These are phyloP conservation scores for Rhamnusium bicolor DNA, from an alignment of 2,888 invertebrate species.

Conservation along the genomic window DNA sequence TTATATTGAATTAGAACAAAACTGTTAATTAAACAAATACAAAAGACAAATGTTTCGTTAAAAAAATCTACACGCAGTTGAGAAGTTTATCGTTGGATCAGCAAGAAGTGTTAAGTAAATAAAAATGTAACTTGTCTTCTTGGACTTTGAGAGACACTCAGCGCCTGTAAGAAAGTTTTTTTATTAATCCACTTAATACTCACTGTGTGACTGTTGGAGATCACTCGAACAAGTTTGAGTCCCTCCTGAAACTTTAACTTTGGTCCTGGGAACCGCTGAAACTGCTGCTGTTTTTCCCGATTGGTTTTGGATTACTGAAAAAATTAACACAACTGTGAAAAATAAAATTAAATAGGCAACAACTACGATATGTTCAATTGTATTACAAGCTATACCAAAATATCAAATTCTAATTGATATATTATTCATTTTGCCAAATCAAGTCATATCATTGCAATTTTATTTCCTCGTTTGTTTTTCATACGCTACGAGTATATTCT, in stretches of 20 bases:
- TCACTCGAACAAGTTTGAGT: conserved; percentile 82
- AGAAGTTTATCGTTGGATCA: not conserved
- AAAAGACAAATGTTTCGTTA: not conserved
- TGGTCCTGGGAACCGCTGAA: conserved; percentile 88
- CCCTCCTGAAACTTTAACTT: conserved; percentile 92
- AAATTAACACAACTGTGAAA: conserved; percentile 25
- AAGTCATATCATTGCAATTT: too few species aligned
- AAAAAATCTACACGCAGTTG: not conserved
- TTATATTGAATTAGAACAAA: too few species aligned
- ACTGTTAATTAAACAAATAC: too few species aligned
- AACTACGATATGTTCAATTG: too few species aligned
- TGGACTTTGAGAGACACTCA: not conserved
- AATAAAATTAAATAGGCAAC: too few species aligned
- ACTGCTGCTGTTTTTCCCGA: conserved; percentile 82
- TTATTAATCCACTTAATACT: conserved; percentile 36
- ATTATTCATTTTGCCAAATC: too few species aligned
- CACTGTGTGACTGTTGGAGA: conserved; percentile 61
- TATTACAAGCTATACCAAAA: too few species aligned
- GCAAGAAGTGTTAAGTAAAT: not conserved
- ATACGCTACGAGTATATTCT: too few species aligned
- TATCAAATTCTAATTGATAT: too few species aligned
- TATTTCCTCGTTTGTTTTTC: too few species aligned
- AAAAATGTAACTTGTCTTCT: not conserved
- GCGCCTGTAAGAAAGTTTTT: not conserved
- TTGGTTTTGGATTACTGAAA: conserved; percentile 64